Evolutionary conservation across 2,888 invertebrate species (phyloP), one percentile per base, ranked within the genome.

Genomic region (Cylloceria caligata): DNA sequence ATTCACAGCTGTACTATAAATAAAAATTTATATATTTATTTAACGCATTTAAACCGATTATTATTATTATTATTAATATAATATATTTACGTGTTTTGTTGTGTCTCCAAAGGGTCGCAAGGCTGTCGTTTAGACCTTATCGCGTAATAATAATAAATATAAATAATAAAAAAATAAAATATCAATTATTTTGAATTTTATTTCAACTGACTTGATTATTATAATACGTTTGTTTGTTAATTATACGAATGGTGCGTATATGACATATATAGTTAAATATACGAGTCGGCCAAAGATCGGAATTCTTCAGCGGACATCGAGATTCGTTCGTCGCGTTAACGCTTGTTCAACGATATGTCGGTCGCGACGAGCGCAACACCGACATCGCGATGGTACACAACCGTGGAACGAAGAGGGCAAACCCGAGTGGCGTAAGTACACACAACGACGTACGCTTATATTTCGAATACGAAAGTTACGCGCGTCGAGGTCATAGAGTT

Each of bases 401-500:
- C 13, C 5, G 65, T 39, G 57, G 68, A 57, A 55, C 30, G 47
- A 62, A 57, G 69, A 47, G 76, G 73, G 60, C 55, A 68, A 68
- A 36, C 42, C 47, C 62, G 80, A 39, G 42, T 24, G 21, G 27
- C 45, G 75, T 42, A 42, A 49, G 24, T n/a, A 45, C n/a, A n/a
- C n/a, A n/a, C n/a, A n/a, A n/a, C 45, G 64, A 60, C 52, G 34
- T 30, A 36, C 67, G 68, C 69, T 65, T 77, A 78, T 87, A 85
- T 34, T 84, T 60, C 80, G 78, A 84, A 85, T 87, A 86, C 87
- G 89, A 89, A 89, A 89, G 88, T 86, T 87, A 86, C 84, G 79
- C 78, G 65, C 76, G 52, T 69, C 90, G 89, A 90, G 90, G 89
- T 87, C 88, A 83, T 79, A 87, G 69, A 67, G 89, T 89, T 90